Evolutionary conservation across 2,113 vertebrate species (phyloP).

Genomic region (Piliocolobus tephrosceles): DNA sequence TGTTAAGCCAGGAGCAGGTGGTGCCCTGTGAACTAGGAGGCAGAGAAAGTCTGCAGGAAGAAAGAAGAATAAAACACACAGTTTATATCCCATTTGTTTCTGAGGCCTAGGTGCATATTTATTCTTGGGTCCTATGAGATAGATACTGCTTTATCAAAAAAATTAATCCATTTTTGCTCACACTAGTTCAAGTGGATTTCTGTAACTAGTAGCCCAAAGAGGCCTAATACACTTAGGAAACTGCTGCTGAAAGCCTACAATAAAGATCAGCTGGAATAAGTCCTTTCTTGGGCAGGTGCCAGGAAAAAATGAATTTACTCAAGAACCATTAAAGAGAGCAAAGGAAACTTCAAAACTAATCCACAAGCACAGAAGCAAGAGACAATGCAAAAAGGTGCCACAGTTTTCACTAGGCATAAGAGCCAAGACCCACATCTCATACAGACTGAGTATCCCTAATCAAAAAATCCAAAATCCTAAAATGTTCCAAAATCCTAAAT

Average conservation of each 20-base stretch:
- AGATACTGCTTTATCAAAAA: neutral
- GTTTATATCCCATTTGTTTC: neutral
- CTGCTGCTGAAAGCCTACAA: neutral
- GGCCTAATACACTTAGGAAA: neutral
- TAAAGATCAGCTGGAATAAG: neutral
- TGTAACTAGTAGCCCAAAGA: neutral
- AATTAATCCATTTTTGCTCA: neutral
- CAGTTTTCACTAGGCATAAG: neutral
- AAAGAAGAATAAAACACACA: neutral
- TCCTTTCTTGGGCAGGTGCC: neutral
- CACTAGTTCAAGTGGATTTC: neutral
- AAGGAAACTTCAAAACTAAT: neutral
- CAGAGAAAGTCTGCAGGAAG: neutral
- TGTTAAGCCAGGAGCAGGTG: neutral
- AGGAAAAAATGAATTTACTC: neutral
- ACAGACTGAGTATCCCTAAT: neutral
- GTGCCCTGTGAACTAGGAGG: neutral
- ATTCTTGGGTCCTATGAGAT: neutral
- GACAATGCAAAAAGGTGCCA: neutral
- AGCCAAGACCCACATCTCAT: slow-evolving; percentile 10
- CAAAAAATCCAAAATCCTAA: neutral
- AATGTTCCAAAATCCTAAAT: neutral
- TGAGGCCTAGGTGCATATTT: neutral
- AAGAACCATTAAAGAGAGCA: slow-evolving; percentile 19
- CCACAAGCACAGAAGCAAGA: neutral